Base-by-base conservation (phyloP, 1,140 invertebrate species). In the Pararge aegeria region DNA sequence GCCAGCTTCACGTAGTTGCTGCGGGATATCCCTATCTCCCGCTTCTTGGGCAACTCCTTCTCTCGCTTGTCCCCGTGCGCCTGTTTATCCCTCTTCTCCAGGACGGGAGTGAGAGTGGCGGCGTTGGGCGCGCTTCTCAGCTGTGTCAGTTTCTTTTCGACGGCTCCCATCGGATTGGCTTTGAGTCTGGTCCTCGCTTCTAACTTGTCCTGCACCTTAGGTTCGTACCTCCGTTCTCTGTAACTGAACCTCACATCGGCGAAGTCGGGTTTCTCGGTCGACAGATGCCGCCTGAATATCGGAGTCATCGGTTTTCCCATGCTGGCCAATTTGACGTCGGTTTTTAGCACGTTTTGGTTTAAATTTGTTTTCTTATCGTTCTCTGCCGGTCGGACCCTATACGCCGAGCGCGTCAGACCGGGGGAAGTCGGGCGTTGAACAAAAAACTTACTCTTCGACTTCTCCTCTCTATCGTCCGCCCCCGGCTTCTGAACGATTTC, bases 1-100 rank as follows among this genome's bases (percentile, higher is more conserved):
- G 88, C 90, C 20, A 91, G 60, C 55, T 86, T 87, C 1, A 90
- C 90, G 51, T 91, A 91, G 56, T 90, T 90, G 53, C 85, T 84
- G 1, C 81, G 72, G 2, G 87, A 87, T 46, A 89, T 90, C 0
- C 76, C 81, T 7, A 71, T 56, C 19, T 81, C 76, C 0, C 73
- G 60, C 27, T 64, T 70, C 46, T 80, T 84, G 3, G 61, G 55
- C n/a, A 58, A 52, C 1, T 65, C 64, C n/a, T 58, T 51, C 16
- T 59, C 50, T 2, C 64, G 55, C 6, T 63, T 59, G 6, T 64
- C 64, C 12, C 49, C 38, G 15, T 59, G 48, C 6, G 61, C 66
- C 5, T 68, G 67, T 6, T 50, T 5, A 0, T 44, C 37, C 5
- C 50, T 44, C 16, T 73, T 76, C 27, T 75, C 75, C 24, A 66